These are phyloP conservation scores for Sciurus niger DNA, from an alignment of 2,113 vertebrate species.

Conservation along the genomic window DNA sequence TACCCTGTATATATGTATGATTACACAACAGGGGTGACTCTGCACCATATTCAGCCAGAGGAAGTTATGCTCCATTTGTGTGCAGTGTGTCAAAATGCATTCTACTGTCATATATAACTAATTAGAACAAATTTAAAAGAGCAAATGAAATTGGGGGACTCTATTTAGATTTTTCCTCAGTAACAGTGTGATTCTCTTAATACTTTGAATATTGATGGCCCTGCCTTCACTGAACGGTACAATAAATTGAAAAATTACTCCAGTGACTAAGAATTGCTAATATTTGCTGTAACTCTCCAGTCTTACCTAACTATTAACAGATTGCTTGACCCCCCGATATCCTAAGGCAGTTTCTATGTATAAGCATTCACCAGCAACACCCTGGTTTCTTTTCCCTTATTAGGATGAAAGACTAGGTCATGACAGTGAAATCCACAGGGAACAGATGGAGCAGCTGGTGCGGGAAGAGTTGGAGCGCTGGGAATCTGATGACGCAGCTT, in stretches of 20 bases:
- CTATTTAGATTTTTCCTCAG: background rate
- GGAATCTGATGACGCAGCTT: conserved; percentile 94
- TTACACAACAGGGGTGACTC: too few species aligned
- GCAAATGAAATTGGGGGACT: background rate
- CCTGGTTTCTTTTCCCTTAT: background rate
- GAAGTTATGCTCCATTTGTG: too few species aligned
- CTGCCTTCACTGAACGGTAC: background rate
- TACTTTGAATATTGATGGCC: background rate
- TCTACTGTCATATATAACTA: too few species aligned
- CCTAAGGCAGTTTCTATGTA: background rate
- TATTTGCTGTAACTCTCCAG: background rate
- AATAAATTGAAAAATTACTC: background rate
- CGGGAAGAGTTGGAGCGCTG: conserved; percentile 96
- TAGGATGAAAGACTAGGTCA: conserved; percentile 95
- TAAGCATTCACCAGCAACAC: background rate
- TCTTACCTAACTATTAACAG: background rate
- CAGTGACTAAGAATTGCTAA: background rate
- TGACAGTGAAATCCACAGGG: conserved; percentile 93
- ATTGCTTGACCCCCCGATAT: background rate
- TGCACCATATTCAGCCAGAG: too few species aligned
- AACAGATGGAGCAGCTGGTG: conserved; percentile 96
- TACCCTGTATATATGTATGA: too few species aligned
- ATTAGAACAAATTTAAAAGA: background rate
- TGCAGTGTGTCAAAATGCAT: too few species aligned
- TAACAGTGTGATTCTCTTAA: background rate